Evolutionary conservation across 23 tunicate species (phyloP).

Genomic region (Styela plicata): DNA sequence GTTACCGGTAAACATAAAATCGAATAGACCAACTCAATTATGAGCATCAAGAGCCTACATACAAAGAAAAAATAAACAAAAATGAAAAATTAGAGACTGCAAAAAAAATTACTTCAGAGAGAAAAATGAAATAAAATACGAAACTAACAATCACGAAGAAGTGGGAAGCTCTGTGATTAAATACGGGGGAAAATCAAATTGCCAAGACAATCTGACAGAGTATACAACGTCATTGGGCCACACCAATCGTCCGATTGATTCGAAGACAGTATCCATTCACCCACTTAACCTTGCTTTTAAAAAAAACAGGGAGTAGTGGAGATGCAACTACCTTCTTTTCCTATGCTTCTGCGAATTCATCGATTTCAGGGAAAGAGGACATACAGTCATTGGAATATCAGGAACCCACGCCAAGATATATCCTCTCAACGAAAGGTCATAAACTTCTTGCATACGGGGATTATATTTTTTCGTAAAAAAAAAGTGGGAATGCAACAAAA

Average conservation of each 20-base stretch:
- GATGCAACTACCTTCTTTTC: neutral
- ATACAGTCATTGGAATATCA: neutral
- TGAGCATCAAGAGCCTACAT: no score
- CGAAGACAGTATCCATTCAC: neutral
- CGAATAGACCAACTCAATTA: no score
- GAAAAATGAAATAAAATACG: no score
- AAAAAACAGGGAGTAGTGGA: neutral
- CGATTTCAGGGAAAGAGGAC: neutral
- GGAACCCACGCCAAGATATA: neutral
- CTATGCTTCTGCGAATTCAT: neutral
- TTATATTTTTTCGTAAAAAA: neutral
- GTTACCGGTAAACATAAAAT: no score
- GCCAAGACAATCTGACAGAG: no score
- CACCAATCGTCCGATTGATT: neutral
- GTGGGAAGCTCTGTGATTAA: no score
- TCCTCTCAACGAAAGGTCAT: slow-evolving; percentile 11
- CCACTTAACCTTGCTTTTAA: neutral
- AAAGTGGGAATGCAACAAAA: neutral
- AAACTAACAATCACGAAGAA: no score
- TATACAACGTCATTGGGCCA: no score
- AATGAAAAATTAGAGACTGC: no score
- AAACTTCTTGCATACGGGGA: neutral
- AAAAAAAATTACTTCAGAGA: no score
- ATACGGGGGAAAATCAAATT: no score
- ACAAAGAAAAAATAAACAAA: no score